A percentile compares a stretch with the other conserved stretches of the same genome.
Evolutionary conservation across 30 jellyfish, hydroid and myxozoan species (phyloP).

Genomic region (Rhopilema esculentum): DNA sequence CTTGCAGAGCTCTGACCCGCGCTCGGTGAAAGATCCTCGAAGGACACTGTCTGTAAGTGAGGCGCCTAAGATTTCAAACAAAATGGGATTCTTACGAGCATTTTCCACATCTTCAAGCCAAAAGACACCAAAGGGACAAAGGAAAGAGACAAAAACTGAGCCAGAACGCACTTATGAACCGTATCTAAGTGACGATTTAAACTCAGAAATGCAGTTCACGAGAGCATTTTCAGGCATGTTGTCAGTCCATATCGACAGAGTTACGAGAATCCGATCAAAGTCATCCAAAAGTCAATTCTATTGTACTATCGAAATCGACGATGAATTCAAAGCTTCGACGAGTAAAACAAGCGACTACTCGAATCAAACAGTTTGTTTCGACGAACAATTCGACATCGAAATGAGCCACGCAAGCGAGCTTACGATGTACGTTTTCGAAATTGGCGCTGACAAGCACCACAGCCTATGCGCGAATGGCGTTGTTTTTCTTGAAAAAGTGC

Average conservation of each 20-base stretch:
- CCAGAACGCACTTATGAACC: conserved; percentile 52
- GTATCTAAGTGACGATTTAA: conserved; percentile 57
- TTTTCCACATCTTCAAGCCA: conserved; percentile 7
- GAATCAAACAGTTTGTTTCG: conserved; percentile 36
- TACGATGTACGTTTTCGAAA: conserved; percentile 61
- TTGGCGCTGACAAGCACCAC: conserved; percentile 33
- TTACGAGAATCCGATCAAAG: conserved; percentile 14
- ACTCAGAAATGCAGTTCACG: conserved; percentile 66
- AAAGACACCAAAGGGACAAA: conserved; percentile 8
- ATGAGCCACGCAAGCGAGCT: conserved; percentile 82
- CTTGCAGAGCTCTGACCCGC: neutral
- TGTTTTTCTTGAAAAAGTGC: conserved; percentile 55
- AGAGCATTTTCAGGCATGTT: conserved; percentile 84
- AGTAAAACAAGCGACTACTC: conserved; percentile 25
- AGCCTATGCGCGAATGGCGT: conserved; percentile 53
- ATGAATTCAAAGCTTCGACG: conserved; percentile 88
- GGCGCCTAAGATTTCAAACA: conserved; percentile 21
- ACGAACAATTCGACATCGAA: conserved; percentile 92
- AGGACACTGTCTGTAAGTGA: conserved; percentile 29
- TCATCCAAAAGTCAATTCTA: conserved; percentile 37
- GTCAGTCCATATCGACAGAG: conserved; percentile 53
- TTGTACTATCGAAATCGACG: conserved; percentile 80
- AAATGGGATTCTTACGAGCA: conserved; percentile 23
- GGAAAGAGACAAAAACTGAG: conserved; percentile 1
- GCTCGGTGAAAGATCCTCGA: neutral